A percentile compares a stretch with the other conserved stretches of the same genome.
These are phyloP conservation scores for Thalpophila matura DNA, from an alignment of 2,888 invertebrate species.

Conservation along the genomic window DNA sequence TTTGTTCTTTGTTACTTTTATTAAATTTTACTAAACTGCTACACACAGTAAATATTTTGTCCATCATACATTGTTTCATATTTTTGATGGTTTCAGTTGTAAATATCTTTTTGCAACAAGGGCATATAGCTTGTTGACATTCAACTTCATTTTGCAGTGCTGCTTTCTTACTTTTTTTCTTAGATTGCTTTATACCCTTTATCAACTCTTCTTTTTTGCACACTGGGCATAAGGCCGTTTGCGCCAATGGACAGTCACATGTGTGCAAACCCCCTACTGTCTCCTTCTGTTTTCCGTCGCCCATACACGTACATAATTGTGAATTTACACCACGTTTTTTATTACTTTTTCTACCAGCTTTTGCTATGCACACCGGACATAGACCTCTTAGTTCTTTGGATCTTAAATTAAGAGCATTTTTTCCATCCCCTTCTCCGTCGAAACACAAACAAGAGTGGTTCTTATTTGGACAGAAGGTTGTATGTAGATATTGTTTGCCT, in stretches of 20 bases:
- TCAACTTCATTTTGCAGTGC: not conserved
- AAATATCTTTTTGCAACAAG: constrained; percentile 7
- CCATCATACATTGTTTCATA: not conserved
- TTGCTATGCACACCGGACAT: constrained; percentile 24
- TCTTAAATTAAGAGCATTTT: not conserved
- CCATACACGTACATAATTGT: constrained; percentile 12
- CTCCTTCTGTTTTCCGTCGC: not conserved
- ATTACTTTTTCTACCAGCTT: not conserved
- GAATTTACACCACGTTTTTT: not conserved
- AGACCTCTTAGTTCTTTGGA: not conserved
- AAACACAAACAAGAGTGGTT: not conserved
- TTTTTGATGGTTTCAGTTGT: not conserved
- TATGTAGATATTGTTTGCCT: not conserved
- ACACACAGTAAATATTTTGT: not conserved
- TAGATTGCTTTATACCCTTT: not conserved
- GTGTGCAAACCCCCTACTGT: not conserved
- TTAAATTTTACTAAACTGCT: not conserved
- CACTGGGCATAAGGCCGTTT: constrained; percentile 4
- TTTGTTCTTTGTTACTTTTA: not conserved
- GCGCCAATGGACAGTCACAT: not conserved
- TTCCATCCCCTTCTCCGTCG: not conserved
- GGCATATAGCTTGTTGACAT: not conserved
- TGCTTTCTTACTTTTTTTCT: not conserved
- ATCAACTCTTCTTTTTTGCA: constrained; percentile 6
- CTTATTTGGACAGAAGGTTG: not conserved